phyloP scores from a whole-genome alignment of 2,113 vertebrate genomes.

The Xiphophorus maculatus region DNA sequence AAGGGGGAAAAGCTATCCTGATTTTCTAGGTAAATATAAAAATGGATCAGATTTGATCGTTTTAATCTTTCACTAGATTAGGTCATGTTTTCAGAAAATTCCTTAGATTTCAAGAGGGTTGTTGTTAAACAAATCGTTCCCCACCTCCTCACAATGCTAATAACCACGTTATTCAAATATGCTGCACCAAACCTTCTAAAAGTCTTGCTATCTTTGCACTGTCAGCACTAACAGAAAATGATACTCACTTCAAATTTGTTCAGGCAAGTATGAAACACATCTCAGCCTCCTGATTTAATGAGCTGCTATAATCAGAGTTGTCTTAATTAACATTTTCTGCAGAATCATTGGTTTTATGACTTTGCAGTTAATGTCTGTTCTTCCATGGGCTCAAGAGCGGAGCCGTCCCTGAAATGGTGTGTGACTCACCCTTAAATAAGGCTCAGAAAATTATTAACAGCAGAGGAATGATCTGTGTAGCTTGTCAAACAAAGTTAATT shows the following conservation, averaged over 20 bases:
- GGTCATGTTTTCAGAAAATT: too few species aligned
- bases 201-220: slow-evolving; percentile 7
- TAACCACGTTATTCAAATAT: background rate
- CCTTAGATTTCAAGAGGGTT: background rate
- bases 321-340: slow-evolving; percentile 20
- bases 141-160: background rate
- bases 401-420: background rate
- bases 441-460: background rate
- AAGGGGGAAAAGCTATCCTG: background rate
- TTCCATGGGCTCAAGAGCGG: background rate
- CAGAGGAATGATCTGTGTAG: background rate
- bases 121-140: background rate
- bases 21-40: background rate
- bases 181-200: background rate
- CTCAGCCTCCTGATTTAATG: slow-evolving; percentile 9
- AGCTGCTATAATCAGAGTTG: background rate
- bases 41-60: too few species aligned
- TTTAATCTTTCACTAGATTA: too few species aligned
- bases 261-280: background rate
- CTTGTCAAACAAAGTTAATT: background rate
- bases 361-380: background rate
- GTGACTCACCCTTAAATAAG: background rate
- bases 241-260: slow-evolving; percentile 1
- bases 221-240: background rate
- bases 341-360: background rate